Percentiles rank a stretch among this genome's conserved stretches.
These are phyloP conservation scores for Sinhomidia bicolor DNA, from an alignment of 2,888 invertebrate genomes.

Conservation along the genomic window DNA sequence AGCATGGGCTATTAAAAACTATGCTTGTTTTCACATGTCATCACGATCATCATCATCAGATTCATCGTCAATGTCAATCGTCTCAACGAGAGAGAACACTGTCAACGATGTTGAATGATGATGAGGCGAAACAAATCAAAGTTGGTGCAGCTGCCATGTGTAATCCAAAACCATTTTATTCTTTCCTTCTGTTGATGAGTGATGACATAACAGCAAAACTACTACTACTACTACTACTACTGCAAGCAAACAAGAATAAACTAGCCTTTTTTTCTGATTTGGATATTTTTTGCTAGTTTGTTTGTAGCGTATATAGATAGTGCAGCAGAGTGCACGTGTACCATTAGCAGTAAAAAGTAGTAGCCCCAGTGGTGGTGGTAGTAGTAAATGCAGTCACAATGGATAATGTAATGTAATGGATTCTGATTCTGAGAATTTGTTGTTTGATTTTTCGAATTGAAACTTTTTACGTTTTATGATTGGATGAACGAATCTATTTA, in stretches of 20 bases:
- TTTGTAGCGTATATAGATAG: too few relatives aligned
- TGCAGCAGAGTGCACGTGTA: too few relatives aligned
- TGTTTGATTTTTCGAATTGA: conserved; percentile 56
- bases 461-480: conserved; percentile 45
- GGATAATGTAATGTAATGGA: conserved; percentile 43
- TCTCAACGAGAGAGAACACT: neutral
- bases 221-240: neutral
- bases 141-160: conserved; percentile 45
- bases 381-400: conserved; percentile 34
- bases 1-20: neutral
- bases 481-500: conserved; percentile 53
- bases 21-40: conserved; percentile 28
- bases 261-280: neutral
- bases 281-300: neutral
- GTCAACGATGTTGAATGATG: neutral
- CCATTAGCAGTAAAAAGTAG: too few relatives aligned
- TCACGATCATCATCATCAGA: conserved; percentile 29
- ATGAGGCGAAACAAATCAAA: neutral
- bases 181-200: conserved; percentile 28
- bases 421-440: conserved; percentile 37
- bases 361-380: too few relatives aligned
- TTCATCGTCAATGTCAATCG: conserved; percentile 53
- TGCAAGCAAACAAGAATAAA: neutral
- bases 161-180: conserved; percentile 47
- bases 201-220: neutral